phyloP scores from a whole-genome alignment of 2,113 vertebrate species.

The Tragelaphus imberbis region DNA sequence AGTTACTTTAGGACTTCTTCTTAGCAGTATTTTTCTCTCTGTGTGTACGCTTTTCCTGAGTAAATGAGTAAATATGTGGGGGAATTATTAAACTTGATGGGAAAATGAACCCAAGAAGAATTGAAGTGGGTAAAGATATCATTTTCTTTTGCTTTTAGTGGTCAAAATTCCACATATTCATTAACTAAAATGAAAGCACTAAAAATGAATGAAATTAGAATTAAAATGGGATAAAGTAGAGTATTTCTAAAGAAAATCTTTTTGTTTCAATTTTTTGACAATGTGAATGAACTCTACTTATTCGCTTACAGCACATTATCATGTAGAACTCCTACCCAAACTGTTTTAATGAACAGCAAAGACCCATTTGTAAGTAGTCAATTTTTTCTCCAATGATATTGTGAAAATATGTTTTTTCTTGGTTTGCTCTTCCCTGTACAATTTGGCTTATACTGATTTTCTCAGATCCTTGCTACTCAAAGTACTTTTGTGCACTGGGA shows the following conservation, averaged over 20 bases:
- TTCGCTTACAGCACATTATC: neutral
- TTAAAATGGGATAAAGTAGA: neutral
- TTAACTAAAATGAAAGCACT: neutral
- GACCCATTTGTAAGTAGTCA: neutral
- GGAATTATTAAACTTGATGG: neutral
- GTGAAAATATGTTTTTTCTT: neutral
- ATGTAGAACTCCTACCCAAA: neutral
- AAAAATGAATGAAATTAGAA: neutral
- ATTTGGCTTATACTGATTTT: neutral
- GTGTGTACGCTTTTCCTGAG: neutral
- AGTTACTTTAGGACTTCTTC: neutral
- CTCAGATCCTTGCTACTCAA: neutral
- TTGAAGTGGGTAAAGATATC: neutral
- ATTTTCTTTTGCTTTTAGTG: neutral
- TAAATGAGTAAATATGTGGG: neutral
- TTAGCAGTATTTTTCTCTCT: neutral
- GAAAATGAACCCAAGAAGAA: neutral
- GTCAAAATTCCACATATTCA: neutral
- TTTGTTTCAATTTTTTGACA: constrained; percentile 21
- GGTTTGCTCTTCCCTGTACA: neutral
- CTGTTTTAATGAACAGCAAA: neutral
- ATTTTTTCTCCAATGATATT: neutral
- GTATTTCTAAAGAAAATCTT: constrained; percentile 21
- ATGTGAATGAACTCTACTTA: constrained; percentile 14
- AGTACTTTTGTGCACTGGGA: neutral